These are phyloP conservation scores for Ophion ellenae DNA, from an alignment of 2,888 invertebrate species.

Conservation along the genomic window DNA sequence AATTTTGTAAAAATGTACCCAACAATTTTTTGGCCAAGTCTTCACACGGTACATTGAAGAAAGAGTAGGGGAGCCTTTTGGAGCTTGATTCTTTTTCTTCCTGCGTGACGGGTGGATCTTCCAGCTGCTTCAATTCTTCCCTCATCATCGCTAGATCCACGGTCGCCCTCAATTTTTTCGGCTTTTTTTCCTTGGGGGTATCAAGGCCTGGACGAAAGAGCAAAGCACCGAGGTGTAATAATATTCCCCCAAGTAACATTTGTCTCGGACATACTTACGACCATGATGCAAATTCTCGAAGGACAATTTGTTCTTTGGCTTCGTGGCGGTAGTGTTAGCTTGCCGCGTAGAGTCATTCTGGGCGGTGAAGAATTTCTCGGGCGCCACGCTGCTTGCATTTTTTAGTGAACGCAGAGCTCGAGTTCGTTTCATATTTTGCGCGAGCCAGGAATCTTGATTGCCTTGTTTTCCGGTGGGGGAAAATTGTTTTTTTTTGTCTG, in stretches of 20 bases:
- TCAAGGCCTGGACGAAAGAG: constrained; percentile 7
- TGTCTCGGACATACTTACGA: constrained; percentile 45
- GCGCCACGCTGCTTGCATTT: constrained; percentile 24
- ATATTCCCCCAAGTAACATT: background rate
- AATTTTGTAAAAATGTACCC: constrained; percentile 70
- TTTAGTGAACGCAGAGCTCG: constrained; percentile 31
- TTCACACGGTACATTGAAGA: constrained; percentile 84
- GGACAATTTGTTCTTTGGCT: constrained; percentile 48
- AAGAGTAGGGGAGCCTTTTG: constrained; percentile 77
- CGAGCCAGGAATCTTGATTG: background rate
- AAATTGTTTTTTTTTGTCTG: background rate
- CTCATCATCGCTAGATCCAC: constrained; percentile 75
- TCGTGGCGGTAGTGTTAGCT: background rate
- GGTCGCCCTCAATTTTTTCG: constrained; percentile 67
- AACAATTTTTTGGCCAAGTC: constrained; percentile 86
- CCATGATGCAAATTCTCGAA: constrained; percentile 58
- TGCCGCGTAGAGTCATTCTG: constrained; percentile 23
- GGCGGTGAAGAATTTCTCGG: constrained; percentile 5
- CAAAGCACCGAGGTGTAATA: background rate
- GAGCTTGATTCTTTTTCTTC: constrained; percentile 76
- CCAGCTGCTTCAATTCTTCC: constrained; percentile 78
- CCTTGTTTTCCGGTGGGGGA: constrained; percentile 5
- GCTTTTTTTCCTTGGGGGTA: constrained; percentile 30
- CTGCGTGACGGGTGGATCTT: constrained; percentile 79
- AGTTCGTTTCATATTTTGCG: constrained; percentile 58